Conservation (phyloP, 1,140 invertebrate genomes). For the Brachystomella parvula region DNA sequence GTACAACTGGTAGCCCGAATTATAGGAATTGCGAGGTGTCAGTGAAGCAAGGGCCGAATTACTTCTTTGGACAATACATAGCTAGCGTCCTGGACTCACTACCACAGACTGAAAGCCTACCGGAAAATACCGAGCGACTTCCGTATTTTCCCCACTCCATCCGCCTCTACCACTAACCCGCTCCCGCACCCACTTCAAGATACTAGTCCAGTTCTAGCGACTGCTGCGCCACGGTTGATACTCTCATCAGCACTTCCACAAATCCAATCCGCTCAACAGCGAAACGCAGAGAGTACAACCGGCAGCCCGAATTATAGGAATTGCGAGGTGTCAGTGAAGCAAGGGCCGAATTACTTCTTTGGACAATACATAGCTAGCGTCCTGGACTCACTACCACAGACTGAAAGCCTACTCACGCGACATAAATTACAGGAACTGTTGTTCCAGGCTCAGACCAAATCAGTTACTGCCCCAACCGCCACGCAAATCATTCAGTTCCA, state of each 20-base stretch:
- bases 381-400: not conserved
- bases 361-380: not conserved
- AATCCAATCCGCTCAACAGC: not conserved
- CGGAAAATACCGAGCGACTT: not conserved
- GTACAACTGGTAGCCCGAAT: not conserved
- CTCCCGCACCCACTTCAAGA: not conserved
- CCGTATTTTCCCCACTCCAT: not conserved
- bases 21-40: not conserved
- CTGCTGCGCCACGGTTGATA: not conserved
- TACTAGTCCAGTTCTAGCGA: not conserved
- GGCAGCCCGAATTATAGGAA: not conserved
- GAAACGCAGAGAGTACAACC: not conserved
- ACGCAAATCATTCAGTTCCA: not conserved
- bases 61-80: slow-evolving; percentile 7
- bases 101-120: not conserved
- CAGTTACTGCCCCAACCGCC: not conserved
- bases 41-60: not conserved
- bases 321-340: not conserved
- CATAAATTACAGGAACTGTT: slow-evolving; percentile 2
- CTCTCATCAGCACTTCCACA: not conserved
- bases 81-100: not conserved
- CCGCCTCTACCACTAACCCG: not conserved
- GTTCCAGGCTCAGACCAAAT: not conserved
- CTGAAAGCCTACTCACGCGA: not conserved
- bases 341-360: slow-evolving; percentile 1